These are phyloP conservation scores for Thelaira solivaga DNA, from an alignment of 2,888 invertebrate genomes.

Conservation along the genomic window DNA sequence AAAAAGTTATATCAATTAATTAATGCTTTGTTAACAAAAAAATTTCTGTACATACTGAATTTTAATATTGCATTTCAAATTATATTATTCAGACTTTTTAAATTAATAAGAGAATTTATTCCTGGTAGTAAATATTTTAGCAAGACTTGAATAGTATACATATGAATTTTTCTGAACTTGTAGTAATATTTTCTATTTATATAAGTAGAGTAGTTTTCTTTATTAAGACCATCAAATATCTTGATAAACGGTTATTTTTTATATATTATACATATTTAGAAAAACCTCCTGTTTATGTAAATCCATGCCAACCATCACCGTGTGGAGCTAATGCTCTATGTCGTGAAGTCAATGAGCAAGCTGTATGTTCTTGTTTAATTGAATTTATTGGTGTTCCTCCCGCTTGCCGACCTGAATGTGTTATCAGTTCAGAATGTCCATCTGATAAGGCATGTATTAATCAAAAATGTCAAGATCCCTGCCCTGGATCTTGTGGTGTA, in stretches of 20 bases:
- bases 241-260: too few species aligned
- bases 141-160: constrained; percentile 22
- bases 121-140: too few species aligned
- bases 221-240: too few species aligned
- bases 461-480: constrained; percentile 88
- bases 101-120: too few species aligned
- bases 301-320: constrained; percentile 85
- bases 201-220: too few species aligned
- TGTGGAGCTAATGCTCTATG: constrained; percentile 89
- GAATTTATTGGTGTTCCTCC: constrained; percentile 86
- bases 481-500: constrained; percentile 86
- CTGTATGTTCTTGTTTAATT: constrained; percentile 84
- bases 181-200: too few species aligned
- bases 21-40: constrained; percentile 43
- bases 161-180: constrained; percentile 16
- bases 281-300: constrained; percentile 71
- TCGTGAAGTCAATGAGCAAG: constrained; percentile 81
- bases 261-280: constrained; percentile 60
- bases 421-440: constrained; percentile 87
- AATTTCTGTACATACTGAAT: too few species aligned
- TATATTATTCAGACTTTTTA: too few species aligned
- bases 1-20: neutral
- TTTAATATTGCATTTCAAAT: too few species aligned
- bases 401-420: constrained; percentile 89
- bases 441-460: constrained; percentile 86